Conservation (phyloP, 2,797 vertebrate species). For the Crenichthys baileyi region DNA sequence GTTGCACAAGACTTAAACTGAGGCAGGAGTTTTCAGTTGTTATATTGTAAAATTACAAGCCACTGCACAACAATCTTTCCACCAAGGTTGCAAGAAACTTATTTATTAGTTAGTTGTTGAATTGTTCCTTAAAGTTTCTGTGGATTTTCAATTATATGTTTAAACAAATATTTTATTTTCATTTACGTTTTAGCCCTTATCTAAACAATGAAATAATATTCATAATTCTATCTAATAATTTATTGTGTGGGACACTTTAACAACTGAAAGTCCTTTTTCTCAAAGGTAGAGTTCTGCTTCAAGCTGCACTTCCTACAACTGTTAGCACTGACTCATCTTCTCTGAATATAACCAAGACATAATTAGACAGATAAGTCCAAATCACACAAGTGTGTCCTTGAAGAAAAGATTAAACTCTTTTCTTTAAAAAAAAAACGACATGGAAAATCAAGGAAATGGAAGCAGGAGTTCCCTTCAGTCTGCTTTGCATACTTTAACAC, state of each 20-base stretch:
- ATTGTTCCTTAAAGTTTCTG: no score
- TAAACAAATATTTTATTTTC: no score
- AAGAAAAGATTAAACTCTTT: slow-evolving; percentile 18
- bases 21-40: no score
- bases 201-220: background rate
- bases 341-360: slow-evolving; percentile 13
- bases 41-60: no score
- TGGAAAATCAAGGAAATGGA: slow-evolving; percentile 19
- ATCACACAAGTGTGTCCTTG: slow-evolving; percentile 2
- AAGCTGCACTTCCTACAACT: background rate
- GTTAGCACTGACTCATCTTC: slow-evolving; percentile 2
- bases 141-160: no score
- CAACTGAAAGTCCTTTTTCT: background rate
- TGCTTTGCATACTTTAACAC: slow-evolving; percentile 26
- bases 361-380: slow-evolving; percentile 6
- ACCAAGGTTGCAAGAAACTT: no score
- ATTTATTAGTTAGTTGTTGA: no score
- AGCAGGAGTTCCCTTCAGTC: slow-evolving; percentile 23
- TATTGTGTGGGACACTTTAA: background rate
- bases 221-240: background rate
- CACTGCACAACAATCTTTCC: no score
- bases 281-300: background rate
- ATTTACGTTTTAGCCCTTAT: no score
- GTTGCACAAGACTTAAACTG: no score
- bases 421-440: slow-evolving; percentile 2